These are phyloP conservation scores for Nemotelus pantherinus DNA, from an alignment of 2,888 invertebrate genomes.

Conservation along the genomic window DNA sequence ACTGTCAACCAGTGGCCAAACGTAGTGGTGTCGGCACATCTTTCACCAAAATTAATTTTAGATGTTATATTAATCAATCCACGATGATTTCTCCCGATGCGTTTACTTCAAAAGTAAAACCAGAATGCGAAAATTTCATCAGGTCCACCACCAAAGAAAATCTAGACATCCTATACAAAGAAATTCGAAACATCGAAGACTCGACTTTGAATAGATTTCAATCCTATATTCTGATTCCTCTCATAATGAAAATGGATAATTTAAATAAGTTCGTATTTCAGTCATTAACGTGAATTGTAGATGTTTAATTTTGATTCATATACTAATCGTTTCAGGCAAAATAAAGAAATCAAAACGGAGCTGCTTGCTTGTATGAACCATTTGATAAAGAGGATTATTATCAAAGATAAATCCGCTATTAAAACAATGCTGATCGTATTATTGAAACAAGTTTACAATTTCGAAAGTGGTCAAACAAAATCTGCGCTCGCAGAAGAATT, in stretches of 20 bases:
- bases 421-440: slow-evolving; percentile 59
- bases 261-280: slow-evolving; percentile 55
- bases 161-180: slow-evolving; percentile 55
- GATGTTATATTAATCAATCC: too few relatives aligned
- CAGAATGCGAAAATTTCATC: slow-evolving; percentile 59
- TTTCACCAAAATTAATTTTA: too few relatives aligned
- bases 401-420: slow-evolving; percentile 58
- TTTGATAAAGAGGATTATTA: slow-evolving; percentile 57
- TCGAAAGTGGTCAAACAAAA: slow-evolving; percentile 53
- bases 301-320: background rate
- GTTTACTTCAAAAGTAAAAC: slow-evolving; percentile 59
- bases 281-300: background rate
- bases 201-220: slow-evolving; percentile 59
- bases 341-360: slow-evolving; percentile 59
- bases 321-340: slow-evolving; percentile 53
- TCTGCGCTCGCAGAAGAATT: slow-evolving; percentile 61
- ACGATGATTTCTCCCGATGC: slow-evolving; percentile 24
- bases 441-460: slow-evolving; percentile 59
- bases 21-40: background rate
- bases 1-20: too few relatives aligned
- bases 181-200: slow-evolving; percentile 57
- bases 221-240: slow-evolving; percentile 60
- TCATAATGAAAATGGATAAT: slow-evolving; percentile 60
- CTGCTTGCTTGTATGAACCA: slow-evolving; percentile 58
- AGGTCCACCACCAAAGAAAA: slow-evolving; percentile 56